A percentile compares a stretch with the other conserved stretches of the same genome.
phyloP scores from a whole-genome alignment of 1,140 invertebrate genomes.

The Sinella curviseta region DNA sequence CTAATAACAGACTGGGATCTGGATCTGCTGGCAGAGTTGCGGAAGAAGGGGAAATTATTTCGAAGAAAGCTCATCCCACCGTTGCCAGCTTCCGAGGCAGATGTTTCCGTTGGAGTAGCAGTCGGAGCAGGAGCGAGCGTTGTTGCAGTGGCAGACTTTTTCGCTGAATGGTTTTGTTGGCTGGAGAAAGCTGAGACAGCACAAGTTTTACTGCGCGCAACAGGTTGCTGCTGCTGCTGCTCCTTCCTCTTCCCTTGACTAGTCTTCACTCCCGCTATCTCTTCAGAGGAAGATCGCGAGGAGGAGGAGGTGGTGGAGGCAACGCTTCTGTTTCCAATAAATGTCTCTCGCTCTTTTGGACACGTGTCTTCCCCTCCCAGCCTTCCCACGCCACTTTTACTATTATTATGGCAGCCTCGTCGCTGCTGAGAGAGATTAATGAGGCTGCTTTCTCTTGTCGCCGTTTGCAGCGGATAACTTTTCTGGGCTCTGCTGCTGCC shows the following conservation, averaged over 20 bases:
- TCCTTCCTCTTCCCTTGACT: background rate
- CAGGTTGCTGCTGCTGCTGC: background rate
- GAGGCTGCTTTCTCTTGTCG: background rate
- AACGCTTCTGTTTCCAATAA: background rate
- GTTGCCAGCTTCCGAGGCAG: background rate
- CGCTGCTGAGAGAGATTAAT: background rate
- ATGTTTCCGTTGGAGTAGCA: background rate
- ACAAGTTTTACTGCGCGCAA: background rate
- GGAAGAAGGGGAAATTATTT: constrained; percentile 12
- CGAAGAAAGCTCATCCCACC: constrained; percentile 5
- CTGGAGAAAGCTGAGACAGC: background rate
- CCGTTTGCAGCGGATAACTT: background rate
- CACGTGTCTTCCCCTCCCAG: background rate
- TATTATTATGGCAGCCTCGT: background rate
- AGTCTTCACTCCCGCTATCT: background rate
- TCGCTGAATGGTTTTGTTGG: background rate
- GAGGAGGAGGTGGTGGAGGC: too few species aligned
- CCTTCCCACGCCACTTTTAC: background rate
- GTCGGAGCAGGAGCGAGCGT: background rate
- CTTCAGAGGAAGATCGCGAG: background rate
- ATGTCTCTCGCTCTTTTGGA: background rate
- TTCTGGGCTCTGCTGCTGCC: too few species aligned
- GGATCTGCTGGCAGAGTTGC: constrained; percentile 26
- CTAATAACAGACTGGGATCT: constrained; percentile 36
- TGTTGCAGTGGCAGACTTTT: background rate